Conservation (phyloP, 2,113 vertebrate species). For the Silurus glanis region DNA sequence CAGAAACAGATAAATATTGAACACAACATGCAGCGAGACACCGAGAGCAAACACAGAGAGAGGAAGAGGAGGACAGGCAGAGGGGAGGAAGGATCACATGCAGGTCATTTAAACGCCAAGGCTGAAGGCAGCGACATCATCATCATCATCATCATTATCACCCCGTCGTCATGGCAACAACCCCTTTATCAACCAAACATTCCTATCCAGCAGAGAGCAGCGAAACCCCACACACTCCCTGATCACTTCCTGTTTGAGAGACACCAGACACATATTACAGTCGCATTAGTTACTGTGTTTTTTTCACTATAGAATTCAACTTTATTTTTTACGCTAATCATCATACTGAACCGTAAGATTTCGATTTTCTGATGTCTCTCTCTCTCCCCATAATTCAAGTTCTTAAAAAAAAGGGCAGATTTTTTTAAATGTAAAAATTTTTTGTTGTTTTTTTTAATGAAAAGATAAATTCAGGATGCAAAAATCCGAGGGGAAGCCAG, state of each 20-base stretch:
- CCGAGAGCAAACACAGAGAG: constrained; percentile 47
- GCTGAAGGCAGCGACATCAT: constrained; percentile 74
- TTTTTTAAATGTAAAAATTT: background rate
- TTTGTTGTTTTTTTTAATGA: background rate
- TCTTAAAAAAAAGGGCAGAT: constrained; percentile 44
- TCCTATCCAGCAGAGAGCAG: constrained; percentile 55
- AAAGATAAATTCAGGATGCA: constrained; percentile 37
- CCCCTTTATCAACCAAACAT: constrained; percentile 58
- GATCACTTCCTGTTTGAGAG: constrained; percentile 40
- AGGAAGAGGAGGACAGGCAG: constrained; percentile 49
- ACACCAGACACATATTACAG: constrained; percentile 38
- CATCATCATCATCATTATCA: constrained; percentile 64
- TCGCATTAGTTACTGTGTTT: background rate
- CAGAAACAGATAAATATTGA: constrained; percentile 31
- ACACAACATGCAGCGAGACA: constrained; percentile 49
- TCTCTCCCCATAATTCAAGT: constrained; percentile 38
- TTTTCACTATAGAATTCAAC: background rate
- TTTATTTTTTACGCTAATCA: background rate
- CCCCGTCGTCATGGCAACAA: constrained; percentile 61
- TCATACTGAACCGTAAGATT: background rate
- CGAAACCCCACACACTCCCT: constrained; percentile 9
- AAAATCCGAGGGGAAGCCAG: constrained; percentile 41
- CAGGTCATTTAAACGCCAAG: constrained; percentile 83
- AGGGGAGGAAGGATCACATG: constrained; percentile 71
- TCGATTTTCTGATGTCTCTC: constrained; percentile 40